A percentile compares a stretch with the other conserved stretches of the same genome.
Evolutionary conservation across 2,797 vertebrate species (phyloP).

Genomic region (Acanthurus lineatus): DNA sequence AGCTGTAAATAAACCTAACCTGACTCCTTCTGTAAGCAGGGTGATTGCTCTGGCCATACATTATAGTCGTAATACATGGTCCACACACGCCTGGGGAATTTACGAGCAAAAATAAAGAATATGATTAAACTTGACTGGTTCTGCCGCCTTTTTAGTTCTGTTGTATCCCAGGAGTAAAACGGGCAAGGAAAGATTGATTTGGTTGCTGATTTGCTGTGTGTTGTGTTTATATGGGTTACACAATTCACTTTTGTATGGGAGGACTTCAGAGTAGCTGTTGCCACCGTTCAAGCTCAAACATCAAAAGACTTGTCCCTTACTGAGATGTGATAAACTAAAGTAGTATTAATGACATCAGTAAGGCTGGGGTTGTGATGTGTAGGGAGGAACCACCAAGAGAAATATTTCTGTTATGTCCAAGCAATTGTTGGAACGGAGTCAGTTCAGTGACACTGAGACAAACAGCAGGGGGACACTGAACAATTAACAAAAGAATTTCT

Average conservation of each 20-base stretch:
- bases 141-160: constrained; percentile 55
- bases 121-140: constrained; percentile 71
- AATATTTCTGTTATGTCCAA: constrained; percentile 77
- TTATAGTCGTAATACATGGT: constrained; percentile 55
- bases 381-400: constrained; percentile 58
- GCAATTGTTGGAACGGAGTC: constrained; percentile 62
- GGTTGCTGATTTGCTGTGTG: constrained; percentile 34
- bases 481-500: constrained; percentile 41
- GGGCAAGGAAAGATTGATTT: constrained; percentile 70
- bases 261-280: constrained; percentile 61
- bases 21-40: constrained; percentile 51
- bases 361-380: constrained; percentile 48
- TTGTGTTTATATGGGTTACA: constrained; percentile 48
- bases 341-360: constrained; percentile 75
- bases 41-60: constrained; percentile 44
- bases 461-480: constrained; percentile 34
- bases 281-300: constrained; percentile 52
- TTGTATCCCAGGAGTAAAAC: constrained; percentile 70
- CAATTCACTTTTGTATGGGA: constrained; percentile 51
- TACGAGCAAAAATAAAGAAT: constrained; percentile 63
- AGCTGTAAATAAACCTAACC: constrained; percentile 55
- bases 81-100: constrained; percentile 55
- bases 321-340: constrained; percentile 79
- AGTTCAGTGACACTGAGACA: constrained; percentile 55
- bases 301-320: constrained; percentile 66